phyloP scores from a whole-genome alignment of 2,113 vertebrate species.

The Fulmarus glacialis region DNA sequence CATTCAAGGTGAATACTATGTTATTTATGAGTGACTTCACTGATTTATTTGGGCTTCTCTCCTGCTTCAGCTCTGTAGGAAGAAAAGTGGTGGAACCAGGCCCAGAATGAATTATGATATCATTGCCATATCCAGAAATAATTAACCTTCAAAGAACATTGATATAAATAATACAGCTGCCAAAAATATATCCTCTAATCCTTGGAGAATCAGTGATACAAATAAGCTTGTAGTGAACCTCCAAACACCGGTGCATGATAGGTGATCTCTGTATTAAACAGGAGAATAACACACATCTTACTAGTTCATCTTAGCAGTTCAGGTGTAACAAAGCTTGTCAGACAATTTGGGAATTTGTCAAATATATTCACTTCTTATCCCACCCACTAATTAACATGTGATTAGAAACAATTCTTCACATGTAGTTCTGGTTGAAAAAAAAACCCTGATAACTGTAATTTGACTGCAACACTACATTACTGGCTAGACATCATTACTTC shows the following conservation, averaged over 20 bases:
- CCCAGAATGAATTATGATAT: background rate
- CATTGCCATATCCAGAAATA: background rate
- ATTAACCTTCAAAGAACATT: background rate
- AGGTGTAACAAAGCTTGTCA: background rate
- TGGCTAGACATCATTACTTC: background rate
- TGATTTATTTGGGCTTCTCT: background rate
- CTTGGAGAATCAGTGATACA: background rate
- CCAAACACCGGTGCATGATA: background rate
- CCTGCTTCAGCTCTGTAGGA: background rate
- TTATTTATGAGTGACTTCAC: background rate
- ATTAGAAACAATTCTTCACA: background rate
- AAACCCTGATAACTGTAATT: background rate
- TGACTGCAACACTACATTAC: background rate
- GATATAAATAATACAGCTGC: background rate
- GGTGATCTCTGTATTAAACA: background rate
- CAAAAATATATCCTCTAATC: background rate
- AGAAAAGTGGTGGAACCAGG: background rate
- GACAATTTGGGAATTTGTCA: background rate
- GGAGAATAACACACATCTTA: background rate
- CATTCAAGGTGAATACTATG: background rate
- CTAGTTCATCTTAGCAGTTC: background rate
- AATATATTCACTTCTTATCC: background rate
- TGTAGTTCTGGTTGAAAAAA: background rate
- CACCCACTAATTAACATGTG: background rate
- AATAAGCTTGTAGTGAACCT: background rate